phyloP scores from a whole-genome alignment of 2,888 invertebrate species.

The Epinotia ramella region DNA sequence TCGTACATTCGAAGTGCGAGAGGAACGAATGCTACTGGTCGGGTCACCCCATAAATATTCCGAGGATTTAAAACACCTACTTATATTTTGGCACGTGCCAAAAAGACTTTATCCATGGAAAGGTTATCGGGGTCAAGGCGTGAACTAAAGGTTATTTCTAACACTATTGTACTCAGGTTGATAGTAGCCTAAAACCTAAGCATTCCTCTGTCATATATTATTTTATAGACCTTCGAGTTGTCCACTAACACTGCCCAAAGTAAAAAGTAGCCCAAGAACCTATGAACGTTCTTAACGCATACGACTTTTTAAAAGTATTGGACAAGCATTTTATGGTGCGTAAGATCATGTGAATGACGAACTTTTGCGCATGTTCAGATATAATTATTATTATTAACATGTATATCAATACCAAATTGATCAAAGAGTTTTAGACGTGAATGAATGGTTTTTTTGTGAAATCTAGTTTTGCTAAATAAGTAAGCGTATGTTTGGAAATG shows the following conservation, averaged over 20 bases:
- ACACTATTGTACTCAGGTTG: neutral
- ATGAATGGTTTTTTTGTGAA: neutral
- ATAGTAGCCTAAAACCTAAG: neutral
- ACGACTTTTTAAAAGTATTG: neutral
- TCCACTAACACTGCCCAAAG: neutral
- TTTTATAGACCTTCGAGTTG: neutral
- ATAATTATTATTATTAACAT: neutral
- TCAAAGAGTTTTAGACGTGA: too few species aligned
- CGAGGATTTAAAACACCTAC: neutral
- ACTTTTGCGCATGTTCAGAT: neutral
- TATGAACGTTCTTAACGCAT: neutral
- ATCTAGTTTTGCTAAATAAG: too few species aligned
- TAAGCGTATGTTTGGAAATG: too few species aligned
- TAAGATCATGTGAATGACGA: neutral
- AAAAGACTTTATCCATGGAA: conserved; percentile 46
- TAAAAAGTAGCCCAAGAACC: neutral
- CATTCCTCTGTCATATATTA: neutral
- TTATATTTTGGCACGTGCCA: neutral
- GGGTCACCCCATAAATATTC: too few species aligned
- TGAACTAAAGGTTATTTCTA: conserved; percentile 49
- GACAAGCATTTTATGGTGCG: neutral
- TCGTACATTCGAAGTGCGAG: too few species aligned
- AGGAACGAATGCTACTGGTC: too few species aligned
- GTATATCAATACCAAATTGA: neutral
- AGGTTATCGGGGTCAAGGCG: conserved; percentile 55